A percentile compares a stretch with the other conserved stretches of the same genome.
Evolutionary conservation across 2,113 vertebrate genomes (phyloP).

Genomic region (Chrysochloris asiatica): DNA sequence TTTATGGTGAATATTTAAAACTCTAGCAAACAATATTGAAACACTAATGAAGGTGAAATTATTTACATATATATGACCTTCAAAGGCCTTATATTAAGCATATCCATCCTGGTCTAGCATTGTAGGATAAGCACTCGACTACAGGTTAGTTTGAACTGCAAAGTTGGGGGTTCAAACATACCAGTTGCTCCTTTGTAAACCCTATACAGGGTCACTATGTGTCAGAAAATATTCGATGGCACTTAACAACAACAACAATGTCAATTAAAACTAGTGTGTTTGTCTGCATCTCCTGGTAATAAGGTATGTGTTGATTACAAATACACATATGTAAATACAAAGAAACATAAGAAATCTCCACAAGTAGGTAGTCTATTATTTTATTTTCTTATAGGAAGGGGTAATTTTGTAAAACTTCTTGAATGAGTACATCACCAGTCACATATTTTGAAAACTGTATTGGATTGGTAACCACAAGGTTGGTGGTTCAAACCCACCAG

Average conservation of each 20-base stretch:
- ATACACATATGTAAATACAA: not conserved
- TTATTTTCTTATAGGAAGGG: not conserved
- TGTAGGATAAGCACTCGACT: no score
- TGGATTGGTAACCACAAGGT: no score
- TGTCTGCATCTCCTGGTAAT: not conserved
- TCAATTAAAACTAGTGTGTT: rapidly evolving
- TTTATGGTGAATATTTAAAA: not conserved
- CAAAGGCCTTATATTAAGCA: not conserved
- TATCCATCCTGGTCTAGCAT: no score
- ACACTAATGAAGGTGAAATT: not conserved
- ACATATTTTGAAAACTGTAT: not conserved
- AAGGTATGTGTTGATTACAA: not conserved
- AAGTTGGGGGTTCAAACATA: no score
- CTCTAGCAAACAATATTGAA: not conserved
- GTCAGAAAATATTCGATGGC: no score
- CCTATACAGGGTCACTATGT: no score
- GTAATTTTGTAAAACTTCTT: not conserved
- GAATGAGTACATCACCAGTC: not conserved
- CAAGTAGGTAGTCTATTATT: no score
- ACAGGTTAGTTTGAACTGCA: no score
- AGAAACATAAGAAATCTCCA: not conserved
- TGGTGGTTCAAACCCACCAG: no score
- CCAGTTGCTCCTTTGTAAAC: no score
- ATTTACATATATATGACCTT: not conserved
- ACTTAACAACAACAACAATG: no score